These are phyloP conservation scores for Graphium colonna DNA, from an alignment of 2,888 invertebrate genomes.

Conservation along the genomic window DNA sequence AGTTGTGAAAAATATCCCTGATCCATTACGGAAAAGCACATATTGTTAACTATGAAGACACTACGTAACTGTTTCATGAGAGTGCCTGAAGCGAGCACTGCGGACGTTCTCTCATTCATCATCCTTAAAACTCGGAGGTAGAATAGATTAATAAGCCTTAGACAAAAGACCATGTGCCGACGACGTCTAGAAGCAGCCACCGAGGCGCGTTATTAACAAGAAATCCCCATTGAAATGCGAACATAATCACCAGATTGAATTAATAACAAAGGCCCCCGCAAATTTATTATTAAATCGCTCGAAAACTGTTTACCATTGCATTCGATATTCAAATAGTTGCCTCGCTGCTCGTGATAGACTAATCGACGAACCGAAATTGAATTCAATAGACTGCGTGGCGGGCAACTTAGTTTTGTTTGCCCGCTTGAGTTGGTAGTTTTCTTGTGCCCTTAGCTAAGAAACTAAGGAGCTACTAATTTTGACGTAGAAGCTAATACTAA, in stretches of 20 bases:
- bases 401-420: slow-evolving; percentile 8
- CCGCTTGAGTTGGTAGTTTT: slow-evolving; percentile 1
- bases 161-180: slow-evolving; percentile 19
- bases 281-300: slow-evolving; percentile 4
- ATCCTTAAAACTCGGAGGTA: slow-evolving; percentile 21
- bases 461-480: too few relatives aligned
- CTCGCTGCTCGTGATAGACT: not conserved
- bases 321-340: slow-evolving; percentile 17
- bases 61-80: not conserved
- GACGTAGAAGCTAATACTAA: too few relatives aligned
- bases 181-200: slow-evolving; percentile 11
- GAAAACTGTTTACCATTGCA: slow-evolving; percentile 16
- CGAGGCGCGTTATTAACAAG: slow-evolving; percentile 11
- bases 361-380: slow-evolving; percentile 11
- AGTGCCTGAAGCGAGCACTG: slow-evolving; percentile 8
- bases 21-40: not conserved
- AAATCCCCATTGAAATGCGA: slow-evolving; percentile 13
- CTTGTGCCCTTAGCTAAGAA: not conserved
- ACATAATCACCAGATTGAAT: slow-evolving; percentile 8
- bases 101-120: slow-evolving; percentile 12
- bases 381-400: slow-evolving; percentile 3
- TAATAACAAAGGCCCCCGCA: slow-evolving; percentile 5
- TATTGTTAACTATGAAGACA: not conserved
- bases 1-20: not conserved
- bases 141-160: slow-evolving; percentile 21